Evolutionary conservation across 92 coral and sea anemone species (phyloP), one percentile per base, ranked within the genome.

Genomic region (Virgularia gustaviana): DNA sequence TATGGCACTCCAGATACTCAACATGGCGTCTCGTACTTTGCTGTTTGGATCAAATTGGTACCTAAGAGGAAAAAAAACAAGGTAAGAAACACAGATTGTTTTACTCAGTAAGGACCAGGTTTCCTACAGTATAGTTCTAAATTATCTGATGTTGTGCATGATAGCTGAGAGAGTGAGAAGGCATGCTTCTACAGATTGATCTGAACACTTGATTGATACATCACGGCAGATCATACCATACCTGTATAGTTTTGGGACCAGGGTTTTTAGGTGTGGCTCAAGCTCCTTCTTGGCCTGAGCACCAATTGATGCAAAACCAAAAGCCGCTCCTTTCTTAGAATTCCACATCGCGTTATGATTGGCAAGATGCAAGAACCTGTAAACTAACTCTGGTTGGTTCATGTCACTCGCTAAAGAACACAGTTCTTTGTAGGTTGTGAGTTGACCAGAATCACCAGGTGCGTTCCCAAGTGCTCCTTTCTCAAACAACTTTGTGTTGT

Each of bases 241-340:
- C 99, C 99, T 89, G 88, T 89, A 94, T n/a, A 94, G 64, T 70
- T 90, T 89, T 33, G 99, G 99, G n/a, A 94, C 89, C 57, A 94
- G 83, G 74, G 88, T 89, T 23, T 96, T 91, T 0, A 94, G 92
- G 45, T 87, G 79, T 2, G 95, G 99, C 49, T 94, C 99, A 60
- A 94, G 70, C 71, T 94, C 96, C 37, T 94, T 96, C 36, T 89
- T 83, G 4, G 99, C 90, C 38, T 89, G 99, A 1, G 89, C 76
- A 8, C 96, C 99, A 49, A 94, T 94, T 7, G 90, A 76, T n/a
- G 86, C 83, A 66, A 94, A 94, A 3, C 90, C 96, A 75, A 94
- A 94, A 9, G 99, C 95, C 15, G 96, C 96, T 18, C 99, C 98
- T 90, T 92, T 94, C 28, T 83, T 89, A 11, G 99, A 94, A 85